phyloP scores from a whole-genome alignment of 2,888 invertebrate genomes.

The Parnassius smintheus region DNA sequence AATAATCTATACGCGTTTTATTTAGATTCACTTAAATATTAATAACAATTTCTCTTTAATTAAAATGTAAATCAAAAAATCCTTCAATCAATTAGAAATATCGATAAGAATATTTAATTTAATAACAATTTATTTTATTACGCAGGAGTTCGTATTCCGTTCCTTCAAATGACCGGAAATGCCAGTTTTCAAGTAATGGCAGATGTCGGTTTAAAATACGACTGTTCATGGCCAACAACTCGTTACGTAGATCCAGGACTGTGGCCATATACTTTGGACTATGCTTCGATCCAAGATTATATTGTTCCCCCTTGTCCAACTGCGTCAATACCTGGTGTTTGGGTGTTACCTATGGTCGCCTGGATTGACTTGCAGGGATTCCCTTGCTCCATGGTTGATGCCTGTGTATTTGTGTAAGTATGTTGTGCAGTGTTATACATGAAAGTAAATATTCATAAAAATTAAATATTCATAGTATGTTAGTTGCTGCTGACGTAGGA shows the following conservation, averaged over 20 bases:
- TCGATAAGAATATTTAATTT: too few relatives aligned
- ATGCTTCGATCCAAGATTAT: conserved; percentile 78
- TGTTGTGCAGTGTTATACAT: not conserved
- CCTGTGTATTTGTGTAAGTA: conserved; percentile 72
- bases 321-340: conserved; percentile 79
- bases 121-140: conserved; percentile 1
- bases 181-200: conserved; percentile 77
- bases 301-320: conserved; percentile 78
- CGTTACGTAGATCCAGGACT: conserved; percentile 59
- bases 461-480: too few relatives aligned
- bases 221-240: conserved; percentile 82
- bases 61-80: too few relatives aligned
- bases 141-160: conserved; percentile 75
- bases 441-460: too few relatives aligned
- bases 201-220: conserved; percentile 76
- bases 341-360: conserved; percentile 84
- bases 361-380: conserved; percentile 63
- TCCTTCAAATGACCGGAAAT: conserved; percentile 80
- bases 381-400: conserved; percentile 81
- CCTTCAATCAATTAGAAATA: too few relatives aligned
- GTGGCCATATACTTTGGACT: conserved; percentile 86
- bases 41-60: too few relatives aligned
- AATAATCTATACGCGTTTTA: too few relatives aligned
- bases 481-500: too few relatives aligned
- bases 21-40: too few relatives aligned